These are phyloP conservation scores for Montipora efflorescens DNA, from an alignment of 64 coral and sea anemone genomes.

Conservation along the genomic window DNA sequence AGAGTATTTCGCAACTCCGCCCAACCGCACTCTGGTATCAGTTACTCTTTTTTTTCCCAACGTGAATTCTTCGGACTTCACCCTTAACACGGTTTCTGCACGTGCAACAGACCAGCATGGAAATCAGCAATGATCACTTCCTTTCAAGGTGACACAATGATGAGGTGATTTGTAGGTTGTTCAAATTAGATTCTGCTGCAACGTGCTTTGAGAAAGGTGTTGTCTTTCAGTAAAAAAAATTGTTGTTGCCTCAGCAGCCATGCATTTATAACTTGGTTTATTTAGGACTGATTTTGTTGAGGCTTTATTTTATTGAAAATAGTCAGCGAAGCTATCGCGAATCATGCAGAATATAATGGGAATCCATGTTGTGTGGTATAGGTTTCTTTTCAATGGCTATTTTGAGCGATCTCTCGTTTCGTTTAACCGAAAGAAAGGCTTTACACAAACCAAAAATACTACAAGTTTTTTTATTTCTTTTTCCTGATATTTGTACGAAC, in stretches of 20 bases:
- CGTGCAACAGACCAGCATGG: conserved; percentile 4
- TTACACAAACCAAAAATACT: not conserved
- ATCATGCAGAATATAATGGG: too few relatives aligned
- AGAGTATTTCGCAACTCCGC: not conserved
- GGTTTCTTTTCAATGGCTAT: too few relatives aligned
- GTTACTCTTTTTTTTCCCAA: not conserved
- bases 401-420: too few relatives aligned
- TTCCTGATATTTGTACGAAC: too few relatives aligned
- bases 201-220: conserved; percentile 52
- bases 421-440: too few relatives aligned
- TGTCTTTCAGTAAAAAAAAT: conserved; percentile 23
- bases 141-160: conserved; percentile 19
- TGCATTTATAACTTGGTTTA: not conserved
- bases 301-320: too few relatives aligned
- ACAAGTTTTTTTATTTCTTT: not conserved
- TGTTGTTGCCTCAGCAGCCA: conserved; percentile 48
- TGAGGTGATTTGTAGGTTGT: conserved; percentile 13
- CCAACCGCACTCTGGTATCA: not conserved
- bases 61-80: conserved; percentile 1
- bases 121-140: not conserved
- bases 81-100: not conserved
- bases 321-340: too few relatives aligned
- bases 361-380: too few relatives aligned
- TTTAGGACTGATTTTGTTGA: too few relatives aligned
- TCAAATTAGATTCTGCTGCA: conserved; percentile 35